Evolutionary conservation across 2,888 invertebrate species (phyloP).

Genomic region (Polydesmus complanatus): DNA sequence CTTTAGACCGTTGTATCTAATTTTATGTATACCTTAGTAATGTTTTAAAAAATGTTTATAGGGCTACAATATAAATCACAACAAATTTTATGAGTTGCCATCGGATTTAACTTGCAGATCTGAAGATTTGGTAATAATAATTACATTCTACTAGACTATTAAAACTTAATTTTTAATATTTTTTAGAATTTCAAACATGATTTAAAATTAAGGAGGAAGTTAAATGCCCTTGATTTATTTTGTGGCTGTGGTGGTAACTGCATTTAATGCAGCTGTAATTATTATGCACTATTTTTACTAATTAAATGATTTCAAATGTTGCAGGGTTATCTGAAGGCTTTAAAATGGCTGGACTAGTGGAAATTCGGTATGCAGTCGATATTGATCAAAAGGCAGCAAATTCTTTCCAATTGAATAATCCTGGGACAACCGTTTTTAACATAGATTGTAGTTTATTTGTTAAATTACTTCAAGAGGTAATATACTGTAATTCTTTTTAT

Average conservation of each 20-base stretch:
- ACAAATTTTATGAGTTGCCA: no score
- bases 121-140: no score
- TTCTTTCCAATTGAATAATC: conserved; percentile 63
- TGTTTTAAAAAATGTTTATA: no score
- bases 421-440: conserved; percentile 54
- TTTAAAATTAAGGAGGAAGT: no score
- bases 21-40: no score
- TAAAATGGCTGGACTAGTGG: conserved; percentile 47
- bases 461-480: conserved; percentile 47
- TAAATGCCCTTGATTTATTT: conserved; percentile 63
- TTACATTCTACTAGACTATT: neutral
- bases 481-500: conserved; percentile 21
- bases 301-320: neutral
- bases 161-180: neutral
- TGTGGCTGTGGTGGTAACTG: conserved; percentile 62
- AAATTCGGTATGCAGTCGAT: conserved; percentile 68
- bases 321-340: conserved; percentile 50
- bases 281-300: neutral
- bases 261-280: neutral
- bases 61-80: no score
- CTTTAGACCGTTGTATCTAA: no score
- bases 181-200: no score
- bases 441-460: conserved; percentile 66
- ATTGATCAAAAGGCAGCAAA: conserved; percentile 60
- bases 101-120: no score